Evolutionary conservation across 2,113 vertebrate species (phyloP).

Genomic region (Cathartes aura): DNA sequence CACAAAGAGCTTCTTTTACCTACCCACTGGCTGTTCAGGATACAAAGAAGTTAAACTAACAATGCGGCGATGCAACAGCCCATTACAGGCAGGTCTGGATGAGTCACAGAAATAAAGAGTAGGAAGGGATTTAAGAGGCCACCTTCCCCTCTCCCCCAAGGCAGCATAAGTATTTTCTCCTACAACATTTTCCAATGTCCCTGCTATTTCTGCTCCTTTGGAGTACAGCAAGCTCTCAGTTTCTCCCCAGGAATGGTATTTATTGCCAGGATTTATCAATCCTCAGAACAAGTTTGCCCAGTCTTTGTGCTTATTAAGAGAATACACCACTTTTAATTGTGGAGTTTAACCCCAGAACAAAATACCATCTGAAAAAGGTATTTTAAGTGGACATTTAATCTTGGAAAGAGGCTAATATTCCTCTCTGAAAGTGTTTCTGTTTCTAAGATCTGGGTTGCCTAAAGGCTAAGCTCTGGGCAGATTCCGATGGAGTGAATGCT

Average conservation of each 20-base stretch:
- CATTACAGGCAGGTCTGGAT: conserved; percentile 39
- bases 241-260: neutral
- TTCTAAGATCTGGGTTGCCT: neutral
- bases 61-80: neutral
- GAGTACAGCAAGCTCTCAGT: neutral
- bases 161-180: conserved; percentile 10
- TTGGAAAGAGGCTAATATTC: neutral
- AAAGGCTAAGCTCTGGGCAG: neutral
- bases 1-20: conserved; percentile 65
- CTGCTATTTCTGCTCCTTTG: neutral
- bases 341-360: neutral
- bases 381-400: neutral
- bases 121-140: conserved; percentile 50
- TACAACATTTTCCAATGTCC: neutral
- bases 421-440: neutral
- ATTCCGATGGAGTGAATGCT: neutral
- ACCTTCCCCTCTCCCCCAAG: conserved; percentile 11
- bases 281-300: neutral
- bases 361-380: neutral
- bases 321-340: neutral
- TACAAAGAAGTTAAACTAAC: conserved; percentile 64
- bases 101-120: conserved; percentile 27
- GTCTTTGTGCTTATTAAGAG: neutral
- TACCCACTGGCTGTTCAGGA: neutral
- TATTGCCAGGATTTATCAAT: neutral